A percentile compares a stretch with the other conserved stretches of the same genome.
These are phyloP conservation scores for Aphidius ervi DNA, from an alignment of 1,140 invertebrate species.

Conservation along the genomic window DNA sequence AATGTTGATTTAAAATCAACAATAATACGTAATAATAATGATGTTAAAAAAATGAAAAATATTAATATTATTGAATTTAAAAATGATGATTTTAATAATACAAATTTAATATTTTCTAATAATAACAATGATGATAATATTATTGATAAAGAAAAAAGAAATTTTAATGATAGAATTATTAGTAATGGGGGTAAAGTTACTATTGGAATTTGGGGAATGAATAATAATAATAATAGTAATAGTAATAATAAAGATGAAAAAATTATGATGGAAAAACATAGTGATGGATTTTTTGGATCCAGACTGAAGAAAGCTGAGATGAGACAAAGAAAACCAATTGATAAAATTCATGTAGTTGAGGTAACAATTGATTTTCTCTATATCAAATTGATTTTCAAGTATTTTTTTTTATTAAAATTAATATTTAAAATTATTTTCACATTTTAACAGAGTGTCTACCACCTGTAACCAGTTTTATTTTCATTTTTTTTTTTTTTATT, in stretches of 20 bases:
- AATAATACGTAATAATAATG: neutral
- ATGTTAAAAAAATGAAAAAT: neutral
- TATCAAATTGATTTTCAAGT: neutral
- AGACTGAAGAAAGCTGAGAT: conserved; percentile 23
- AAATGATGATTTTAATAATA: conserved; percentile 16
- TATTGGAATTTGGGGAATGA: conserved; percentile 14
- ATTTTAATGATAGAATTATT: neutral
- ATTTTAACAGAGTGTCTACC: too few relatives aligned
- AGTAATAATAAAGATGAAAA: neutral
- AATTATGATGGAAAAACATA: conserved; percentile 14
- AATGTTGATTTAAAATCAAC: conserved; percentile 11
- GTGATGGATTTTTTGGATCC: conserved; percentile 12
- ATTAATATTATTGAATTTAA: neutral
- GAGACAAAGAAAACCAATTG: conserved; percentile 24
- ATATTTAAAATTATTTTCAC: neutral
- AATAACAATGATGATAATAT: too few relatives aligned
- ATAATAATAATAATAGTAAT: neutral
- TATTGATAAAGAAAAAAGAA: too few relatives aligned
- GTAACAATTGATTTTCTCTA: neutral
- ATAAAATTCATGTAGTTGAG: conserved; percentile 15
- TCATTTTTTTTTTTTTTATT: too few relatives aligned
- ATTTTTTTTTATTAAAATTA: neutral
- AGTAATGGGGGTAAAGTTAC: conserved; percentile 4
- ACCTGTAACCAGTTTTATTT: too few relatives aligned
- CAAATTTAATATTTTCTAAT: neutral